Conservation (phyloP, 2,113 vertebrate species). For the Recurvirostra avosetta region DNA sequence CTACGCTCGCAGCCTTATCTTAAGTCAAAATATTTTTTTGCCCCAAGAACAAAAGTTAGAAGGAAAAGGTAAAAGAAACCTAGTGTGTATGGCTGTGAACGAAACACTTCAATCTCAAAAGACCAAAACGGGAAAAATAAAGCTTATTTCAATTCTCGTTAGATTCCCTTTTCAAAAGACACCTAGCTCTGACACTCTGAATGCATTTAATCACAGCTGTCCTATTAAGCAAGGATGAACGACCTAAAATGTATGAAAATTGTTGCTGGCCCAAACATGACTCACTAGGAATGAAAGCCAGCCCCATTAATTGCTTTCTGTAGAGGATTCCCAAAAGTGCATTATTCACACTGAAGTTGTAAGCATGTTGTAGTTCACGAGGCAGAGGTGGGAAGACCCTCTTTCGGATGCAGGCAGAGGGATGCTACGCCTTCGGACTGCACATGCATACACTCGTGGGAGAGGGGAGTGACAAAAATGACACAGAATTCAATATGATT, state of each 20-base stretch:
- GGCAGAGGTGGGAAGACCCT: not conserved
- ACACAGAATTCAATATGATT: not conserved
- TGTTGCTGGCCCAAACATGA: not conserved
- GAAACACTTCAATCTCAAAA: not conserved
- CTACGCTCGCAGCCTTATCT: not conserved
- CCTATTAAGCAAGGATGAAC: not conserved
- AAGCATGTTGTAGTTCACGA: not conserved
- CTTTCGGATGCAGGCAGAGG: not conserved
- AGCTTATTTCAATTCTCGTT: not conserved
- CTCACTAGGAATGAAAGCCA: not conserved
- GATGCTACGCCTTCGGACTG: not conserved
- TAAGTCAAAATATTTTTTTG: not conserved
- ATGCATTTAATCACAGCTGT: not conserved
- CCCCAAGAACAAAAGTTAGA: not conserved
- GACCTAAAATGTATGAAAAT: not conserved
- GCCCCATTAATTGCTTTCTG: not conserved
- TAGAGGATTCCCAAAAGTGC: not conserved
- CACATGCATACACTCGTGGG: not conserved
- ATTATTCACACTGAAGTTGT: not conserved
- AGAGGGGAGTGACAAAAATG: not conserved
- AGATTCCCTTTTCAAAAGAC: not conserved
- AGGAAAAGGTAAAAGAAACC: not conserved
- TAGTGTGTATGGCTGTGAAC: not conserved
- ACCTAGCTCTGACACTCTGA: not conserved
- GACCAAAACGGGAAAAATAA: not conserved